Evolutionary conservation across 2,797 vertebrate genomes (phyloP), one percentile per base, ranked within the genome.

Genomic region (Benthosema pterotum): DNA sequence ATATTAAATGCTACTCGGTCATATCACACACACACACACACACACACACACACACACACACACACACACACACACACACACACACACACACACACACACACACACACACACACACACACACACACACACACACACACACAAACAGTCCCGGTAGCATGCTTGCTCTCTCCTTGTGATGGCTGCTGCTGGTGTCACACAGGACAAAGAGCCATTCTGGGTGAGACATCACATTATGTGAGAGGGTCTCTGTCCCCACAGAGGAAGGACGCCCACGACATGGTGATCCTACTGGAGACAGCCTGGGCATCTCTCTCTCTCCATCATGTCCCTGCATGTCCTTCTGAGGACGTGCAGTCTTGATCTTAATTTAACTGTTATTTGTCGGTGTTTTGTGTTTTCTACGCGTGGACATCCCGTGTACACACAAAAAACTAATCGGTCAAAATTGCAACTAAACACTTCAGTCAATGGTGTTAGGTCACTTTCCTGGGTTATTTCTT

Each of bases 221-320:
- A 77, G 82, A 79, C 83, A 87, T 87, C 81, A 87, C 77, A 9
- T 38, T 38, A 38, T 38, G 32, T 83, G 81, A 82, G 77, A 79
- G 74, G 71, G 78, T 69, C 68, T 72, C 63, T 62, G 75, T 85
- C 68, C 57, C 60, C 60, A 25, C 69, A 65, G 64, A 80, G 79
- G 79, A 84, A 86, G 79, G 85, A 83, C 86, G 78, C 82, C 73
- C 82, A 81, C 77, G 13, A 62, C 72, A 73, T 74, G 78, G 66
- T 86, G 75, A 82, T 78, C 73, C 82, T 70, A 75, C 79, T 42
- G 75, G 74, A 70, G 75, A 82, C 66, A 60, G 76, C 57, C 32
- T 38, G 0, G 67, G 65, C 65, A 67, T 55, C 42, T 42, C 22
- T 28, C 52, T 65, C 47, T 38, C 15, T 17, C 48, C n/a, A n/a